Evolutionary conservation across 1,140 invertebrate species (phyloP).

Genomic region (Maconellicoccus hirsutus): DNA sequence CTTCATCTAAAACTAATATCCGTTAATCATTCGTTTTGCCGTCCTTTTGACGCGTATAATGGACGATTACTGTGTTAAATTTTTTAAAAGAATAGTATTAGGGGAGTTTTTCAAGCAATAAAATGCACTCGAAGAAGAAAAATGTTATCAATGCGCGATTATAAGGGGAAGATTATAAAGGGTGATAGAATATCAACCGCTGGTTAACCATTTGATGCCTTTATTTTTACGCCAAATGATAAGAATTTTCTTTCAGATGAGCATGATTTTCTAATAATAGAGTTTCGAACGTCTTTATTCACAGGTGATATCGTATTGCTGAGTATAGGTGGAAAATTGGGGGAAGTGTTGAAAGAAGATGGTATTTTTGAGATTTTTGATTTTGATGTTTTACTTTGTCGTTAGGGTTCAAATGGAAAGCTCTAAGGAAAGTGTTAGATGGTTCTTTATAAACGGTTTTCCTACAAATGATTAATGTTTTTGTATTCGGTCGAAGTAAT

Average conservation of each 20-base stretch:
- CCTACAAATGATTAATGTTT: no score
- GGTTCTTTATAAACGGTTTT: no score
- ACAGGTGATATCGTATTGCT: no score
- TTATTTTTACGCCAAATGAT: neutral
- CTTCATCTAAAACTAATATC: neutral
- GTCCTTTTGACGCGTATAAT: neutral
- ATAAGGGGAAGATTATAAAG: neutral
- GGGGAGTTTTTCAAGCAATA: conserved; percentile 2
- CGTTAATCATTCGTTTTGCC: neutral
- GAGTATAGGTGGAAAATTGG: no score
- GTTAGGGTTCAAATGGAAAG: no score
- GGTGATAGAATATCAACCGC: neutral
- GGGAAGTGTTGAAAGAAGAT: no score
- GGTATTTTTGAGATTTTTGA: no score
- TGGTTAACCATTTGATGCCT: neutral
- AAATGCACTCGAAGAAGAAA: conserved; percentile 2
- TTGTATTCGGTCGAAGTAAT: no score
- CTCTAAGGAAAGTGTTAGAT: no score
- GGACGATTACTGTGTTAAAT: conserved; percentile 8
- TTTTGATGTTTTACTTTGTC: no score
- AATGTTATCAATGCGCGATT: conserved; percentile 8
- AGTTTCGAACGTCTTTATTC: no score
- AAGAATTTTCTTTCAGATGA: neutral
- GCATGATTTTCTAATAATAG: no score
- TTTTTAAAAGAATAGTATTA: conserved; percentile 6